phyloP scores from a whole-genome alignment of 2,113 vertebrate genomes.

The Platysteira castanea region DNA sequence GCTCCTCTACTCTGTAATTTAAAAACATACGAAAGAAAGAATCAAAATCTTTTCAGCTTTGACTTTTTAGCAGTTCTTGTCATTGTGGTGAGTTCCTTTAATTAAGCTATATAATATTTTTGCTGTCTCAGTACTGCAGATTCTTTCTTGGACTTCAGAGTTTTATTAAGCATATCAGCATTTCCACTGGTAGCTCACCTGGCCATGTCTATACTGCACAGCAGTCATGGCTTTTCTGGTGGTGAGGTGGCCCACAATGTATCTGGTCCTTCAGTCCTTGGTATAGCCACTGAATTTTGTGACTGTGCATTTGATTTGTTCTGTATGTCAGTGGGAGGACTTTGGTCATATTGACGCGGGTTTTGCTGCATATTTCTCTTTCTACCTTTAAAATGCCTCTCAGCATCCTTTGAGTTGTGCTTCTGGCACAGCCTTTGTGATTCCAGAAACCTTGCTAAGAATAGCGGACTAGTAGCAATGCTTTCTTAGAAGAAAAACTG shows the following conservation, averaged over 20 bases:
- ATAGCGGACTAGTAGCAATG: background rate
- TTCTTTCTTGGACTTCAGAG: background rate
- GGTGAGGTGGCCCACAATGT: background rate
- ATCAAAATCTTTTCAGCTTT: background rate
- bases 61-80: background rate
- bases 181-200: background rate
- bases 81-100: background rate
- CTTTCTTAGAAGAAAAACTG: background rate
- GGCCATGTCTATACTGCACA: rapidly evolving
- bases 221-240: background rate
- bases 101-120: background rate
- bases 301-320: background rate
- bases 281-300: background rate
- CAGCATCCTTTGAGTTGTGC: background rate
- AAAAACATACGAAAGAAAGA: background rate
- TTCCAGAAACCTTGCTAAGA: constrained; percentile 33
- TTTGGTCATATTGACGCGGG: background rate
- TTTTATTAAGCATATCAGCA: background rate
- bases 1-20: background rate
- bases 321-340: background rate
- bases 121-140: background rate
- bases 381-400: background rate
- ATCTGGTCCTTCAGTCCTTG: background rate
- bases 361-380: background rate
- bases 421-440: background rate